Conservation (phyloP, 2,888 invertebrate genomes). For the Margaritifera margaritifera region DNA sequence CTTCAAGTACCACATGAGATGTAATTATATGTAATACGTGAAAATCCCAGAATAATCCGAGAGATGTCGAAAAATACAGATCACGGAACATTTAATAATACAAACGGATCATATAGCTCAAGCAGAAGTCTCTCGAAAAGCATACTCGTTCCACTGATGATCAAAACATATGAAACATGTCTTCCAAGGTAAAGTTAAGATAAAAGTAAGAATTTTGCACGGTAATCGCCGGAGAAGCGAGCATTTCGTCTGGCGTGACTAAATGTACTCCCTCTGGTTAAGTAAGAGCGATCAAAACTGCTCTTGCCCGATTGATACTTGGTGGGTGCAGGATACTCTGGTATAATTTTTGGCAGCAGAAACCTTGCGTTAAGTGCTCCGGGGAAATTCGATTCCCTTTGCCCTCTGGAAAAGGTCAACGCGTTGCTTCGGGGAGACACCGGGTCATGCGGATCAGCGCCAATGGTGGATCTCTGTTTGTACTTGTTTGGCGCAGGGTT, state of each 20-base stretch:
- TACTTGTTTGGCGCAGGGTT: constrained; percentile 43
- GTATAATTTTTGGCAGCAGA: constrained; percentile 37
- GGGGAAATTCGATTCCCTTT: constrained; percentile 30
- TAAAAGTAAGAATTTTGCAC: constrained; percentile 30
- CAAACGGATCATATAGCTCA: too few species aligned
- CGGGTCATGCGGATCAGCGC: constrained; percentile 21
- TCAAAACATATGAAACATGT: too few species aligned
- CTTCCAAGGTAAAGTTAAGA: too few species aligned
- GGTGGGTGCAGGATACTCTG: constrained; percentile 35
- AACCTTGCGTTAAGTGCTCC: constrained; percentile 43
- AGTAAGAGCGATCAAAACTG: constrained; percentile 8
- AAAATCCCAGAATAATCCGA: too few species aligned
- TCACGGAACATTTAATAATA: too few species aligned
- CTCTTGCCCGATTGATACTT: constrained; percentile 21
- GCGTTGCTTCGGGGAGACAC: constrained; percentile 13
- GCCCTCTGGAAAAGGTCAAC: constrained; percentile 22
- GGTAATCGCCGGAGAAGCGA: constrained; percentile 34
- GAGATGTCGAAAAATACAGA: too few species aligned
- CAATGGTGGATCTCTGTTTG: constrained; percentile 34
- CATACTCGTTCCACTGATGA: too few species aligned
- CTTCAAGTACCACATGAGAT: too few species aligned
- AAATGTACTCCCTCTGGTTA: constrained; percentile 19
- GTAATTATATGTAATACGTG: too few species aligned
- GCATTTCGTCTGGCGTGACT: constrained; percentile 26
- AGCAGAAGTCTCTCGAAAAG: too few species aligned